A percentile compares a stretch with the other conserved stretches of the same genome.
Conservation (phyloP, 1,140 invertebrate species). For the Drosophila prosaltans region DNA sequence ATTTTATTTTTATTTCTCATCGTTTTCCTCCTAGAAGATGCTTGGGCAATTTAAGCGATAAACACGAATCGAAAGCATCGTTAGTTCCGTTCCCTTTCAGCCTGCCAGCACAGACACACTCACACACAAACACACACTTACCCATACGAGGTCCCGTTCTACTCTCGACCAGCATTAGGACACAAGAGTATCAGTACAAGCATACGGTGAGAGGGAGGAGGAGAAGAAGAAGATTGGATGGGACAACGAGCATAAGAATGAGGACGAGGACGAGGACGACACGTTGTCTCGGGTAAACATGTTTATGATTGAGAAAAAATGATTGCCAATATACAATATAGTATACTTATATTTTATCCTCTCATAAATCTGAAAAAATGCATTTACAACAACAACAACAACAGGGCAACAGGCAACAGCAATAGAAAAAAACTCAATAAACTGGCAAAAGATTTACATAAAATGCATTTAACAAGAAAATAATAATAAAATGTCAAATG, state of each 20-base stretch:
- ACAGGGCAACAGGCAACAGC: background rate
- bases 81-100: constrained; percentile 12
- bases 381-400: constrained; percentile 1
- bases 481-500: constrained; percentile 14
- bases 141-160: background rate
- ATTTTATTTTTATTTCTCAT: constrained; percentile 16
- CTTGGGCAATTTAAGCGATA: constrained; percentile 24
- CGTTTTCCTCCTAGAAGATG: constrained; percentile 5
- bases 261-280: background rate
- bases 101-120: background rate
- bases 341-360: constrained; percentile 13
- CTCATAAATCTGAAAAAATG: constrained; percentile 11
- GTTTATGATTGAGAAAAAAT: constrained; percentile 14
- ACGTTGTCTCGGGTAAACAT: constrained; percentile 10
- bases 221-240: background rate
- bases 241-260: too few species aligned
- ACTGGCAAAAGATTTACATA: constrained; percentile 14
- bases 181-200: background rate
- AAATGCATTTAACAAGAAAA: constrained; percentile 14
- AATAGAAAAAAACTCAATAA: background rate
- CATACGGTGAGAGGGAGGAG: background rate
- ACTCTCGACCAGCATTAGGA: background rate
- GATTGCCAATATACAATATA: constrained; percentile 14
- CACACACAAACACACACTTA: background rate
- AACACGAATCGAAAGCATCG: constrained; percentile 21